These are phyloP conservation scores for Protophormia terraenovae DNA, from an alignment of 2,888 invertebrate genomes.

Conservation along the genomic window DNA sequence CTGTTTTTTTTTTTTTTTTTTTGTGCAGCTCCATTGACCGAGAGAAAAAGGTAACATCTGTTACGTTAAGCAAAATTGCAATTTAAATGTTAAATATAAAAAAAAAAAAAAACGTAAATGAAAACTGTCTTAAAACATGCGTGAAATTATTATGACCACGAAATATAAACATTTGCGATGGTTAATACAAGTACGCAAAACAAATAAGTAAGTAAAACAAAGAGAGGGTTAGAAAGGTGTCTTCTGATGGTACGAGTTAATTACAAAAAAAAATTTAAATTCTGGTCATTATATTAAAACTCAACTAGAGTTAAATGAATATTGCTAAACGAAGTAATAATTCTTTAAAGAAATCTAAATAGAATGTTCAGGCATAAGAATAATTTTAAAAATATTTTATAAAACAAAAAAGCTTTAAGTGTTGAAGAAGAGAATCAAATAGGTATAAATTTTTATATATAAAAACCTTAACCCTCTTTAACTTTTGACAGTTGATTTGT, in stretches of 20 bases:
- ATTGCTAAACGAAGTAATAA: conserved; percentile 3
- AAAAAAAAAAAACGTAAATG: not conserved
- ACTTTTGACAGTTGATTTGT: conserved; percentile 54
- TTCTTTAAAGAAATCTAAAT: not conserved
- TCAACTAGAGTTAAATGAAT: conserved; percentile 11
- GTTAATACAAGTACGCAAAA: not conserved
- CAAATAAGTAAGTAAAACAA: not conserved
- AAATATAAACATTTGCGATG: conserved; percentile 48
- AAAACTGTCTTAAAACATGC: conserved; percentile 56
- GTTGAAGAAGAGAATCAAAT: not conserved
- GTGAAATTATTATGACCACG: conserved; percentile 60
- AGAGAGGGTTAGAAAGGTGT: conserved; percentile 14
- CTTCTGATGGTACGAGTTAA: conserved; percentile 16
- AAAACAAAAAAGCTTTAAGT: not conserved
- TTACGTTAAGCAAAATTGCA: conserved; percentile 39
- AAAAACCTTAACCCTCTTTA: conserved; percentile 35
- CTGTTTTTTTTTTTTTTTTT: not conserved
- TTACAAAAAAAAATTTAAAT: conserved; percentile 20
- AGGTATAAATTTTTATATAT: no score
- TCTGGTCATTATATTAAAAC: conserved; percentile 42
- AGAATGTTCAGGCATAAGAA: not conserved
- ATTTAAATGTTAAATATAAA: conserved; percentile 29
- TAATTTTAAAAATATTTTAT: not conserved
- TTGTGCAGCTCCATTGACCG: conserved; percentile 27
- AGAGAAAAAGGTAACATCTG: conserved; percentile 53